Base-by-base conservation (phyloP, 2,888 invertebrate genomes). In the Drosophila austrosaltans region DNA sequence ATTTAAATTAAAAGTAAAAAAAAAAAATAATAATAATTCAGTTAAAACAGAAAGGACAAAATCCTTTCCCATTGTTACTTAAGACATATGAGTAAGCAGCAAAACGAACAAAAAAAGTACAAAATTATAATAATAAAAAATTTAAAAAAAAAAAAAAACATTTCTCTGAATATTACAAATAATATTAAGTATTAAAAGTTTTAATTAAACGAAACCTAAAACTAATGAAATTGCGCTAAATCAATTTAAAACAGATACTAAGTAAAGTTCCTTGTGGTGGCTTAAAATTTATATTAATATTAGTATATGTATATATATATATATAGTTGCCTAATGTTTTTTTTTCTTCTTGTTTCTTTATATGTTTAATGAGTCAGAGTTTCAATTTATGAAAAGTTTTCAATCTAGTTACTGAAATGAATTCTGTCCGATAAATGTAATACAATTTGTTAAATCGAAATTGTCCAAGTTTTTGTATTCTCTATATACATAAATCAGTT, bases 141-240 rank as follows among this genome's bases (percentile, higher is more conserved):
- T 16, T 68, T 53, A 22, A 62, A 64, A 67, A 12, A 57, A 20
- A 57, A 7, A 32, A 56, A 32, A 32, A 32, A 36, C 8, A 20
- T 10, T 3, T 20, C 0, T 16, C 39, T 39, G 0, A 3, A 22
- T 30, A 28, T 30, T 44, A 44, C 20, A 16, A 54, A 32, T 16
- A 28, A 28, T 25, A 28, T 28, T 12, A 28, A 40, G 20, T 20
- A 44, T 48, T 22, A 22, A 48, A 20, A 10, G 16, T 16, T 57
- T 12, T 0, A 56, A 20, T n/a, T 32, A 16, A 16, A 54, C n/a
- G 16, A 16, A 32, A 16, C 7, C 0, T 56, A 32, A 28, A 25
- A 12, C 28, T 25, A 42, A n/a, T 68, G 66, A 66, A 81, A 81
- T 81, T 81, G 80, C 85, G 85, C 81, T 81, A 81, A 79, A 79